Percentiles rank a stretch among this genome's conserved stretches.
Conservation (phyloP, 2,888 invertebrate species). For the Tuta absoluta region DNA sequence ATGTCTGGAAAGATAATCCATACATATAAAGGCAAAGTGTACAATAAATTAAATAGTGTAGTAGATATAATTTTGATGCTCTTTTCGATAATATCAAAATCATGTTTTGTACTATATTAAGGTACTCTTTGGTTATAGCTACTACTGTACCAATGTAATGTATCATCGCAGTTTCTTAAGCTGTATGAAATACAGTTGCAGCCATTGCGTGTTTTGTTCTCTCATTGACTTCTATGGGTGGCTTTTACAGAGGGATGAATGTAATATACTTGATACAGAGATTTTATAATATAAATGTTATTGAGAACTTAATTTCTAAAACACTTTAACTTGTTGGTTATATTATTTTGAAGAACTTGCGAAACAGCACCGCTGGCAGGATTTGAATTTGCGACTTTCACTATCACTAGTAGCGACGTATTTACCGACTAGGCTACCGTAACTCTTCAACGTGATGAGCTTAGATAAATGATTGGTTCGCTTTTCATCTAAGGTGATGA, state of each 20-base stretch:
- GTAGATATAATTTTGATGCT: slow-evolving; percentile 35
- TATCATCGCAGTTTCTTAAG: slow-evolving; percentile 83
- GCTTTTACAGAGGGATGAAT: slow-evolving; percentile 86
- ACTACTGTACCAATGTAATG: slow-evolving; percentile 84
- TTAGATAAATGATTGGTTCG: too few species aligned
- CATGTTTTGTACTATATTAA: neutral
- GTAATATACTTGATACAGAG: slow-evolving; percentile 44
- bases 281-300: too few species aligned
- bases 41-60: too few species aligned
- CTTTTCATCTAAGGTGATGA: too few species aligned
- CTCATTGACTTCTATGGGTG: slow-evolving; percentile 85
- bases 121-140: slow-evolving; percentile 59
- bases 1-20: slow-evolving; percentile 83
- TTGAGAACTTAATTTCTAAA: too few species aligned
- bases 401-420: too few species aligned
- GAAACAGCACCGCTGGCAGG: too few species aligned
- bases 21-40: slow-evolving; percentile 85
- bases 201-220: slow-evolving; percentile 82
- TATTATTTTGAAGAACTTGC: too few species aligned
- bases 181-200: slow-evolving; percentile 78
- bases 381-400: too few species aligned
- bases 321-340: too few species aligned
- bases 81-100: neutral
- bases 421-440: too few species aligned
- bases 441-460: too few species aligned